Evolutionary conservation across 2,113 vertebrate species (phyloP).

Genomic region (Corythornis cristatus): DNA sequence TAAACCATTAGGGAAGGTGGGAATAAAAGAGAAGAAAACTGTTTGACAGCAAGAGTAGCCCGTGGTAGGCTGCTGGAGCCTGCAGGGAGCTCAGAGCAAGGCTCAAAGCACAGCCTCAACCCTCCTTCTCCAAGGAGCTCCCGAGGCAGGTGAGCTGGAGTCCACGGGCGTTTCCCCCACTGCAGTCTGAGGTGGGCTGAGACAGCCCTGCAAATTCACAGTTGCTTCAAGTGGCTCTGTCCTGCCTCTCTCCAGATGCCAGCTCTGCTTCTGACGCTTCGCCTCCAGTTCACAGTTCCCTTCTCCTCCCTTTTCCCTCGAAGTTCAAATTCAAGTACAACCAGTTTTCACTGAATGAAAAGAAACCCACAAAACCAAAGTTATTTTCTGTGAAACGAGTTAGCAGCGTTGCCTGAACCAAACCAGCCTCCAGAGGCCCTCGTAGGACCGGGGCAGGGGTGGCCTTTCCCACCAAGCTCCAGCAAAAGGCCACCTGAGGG

Average conservation of each 20-base stretch:
- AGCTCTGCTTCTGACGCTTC: background rate
- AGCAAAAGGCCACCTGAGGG: background rate
- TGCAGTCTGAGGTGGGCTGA: background rate
- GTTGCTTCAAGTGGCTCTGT: slow-evolving; percentile 16
- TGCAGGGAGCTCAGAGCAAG: background rate
- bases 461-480: background rate
- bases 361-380: slow-evolving; percentile 44
- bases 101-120: background rate
- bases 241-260: background rate
- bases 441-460: background rate
- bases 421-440: background rate
- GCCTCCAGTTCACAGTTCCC: slow-evolving; percentile 66
- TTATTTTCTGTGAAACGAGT: slow-evolving; percentile 20
- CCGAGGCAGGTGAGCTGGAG: background rate
- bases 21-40: background rate
- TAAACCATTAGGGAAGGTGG: background rate
- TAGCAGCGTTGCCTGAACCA: slow-evolving; percentile 29
- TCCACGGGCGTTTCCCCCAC: background rate
- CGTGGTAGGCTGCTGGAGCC: background rate
- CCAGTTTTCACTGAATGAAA: slow-evolving; percentile 53
- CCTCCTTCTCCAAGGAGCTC: background rate
- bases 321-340: slow-evolving; percentile 76
- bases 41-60: background rate
- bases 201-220: slow-evolving; percentile 1
- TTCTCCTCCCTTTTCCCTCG: slow-evolving; percentile 54